phyloP scores from a whole-genome alignment of 2,113 vertebrate species.

The Centropus unirufus region DNA sequence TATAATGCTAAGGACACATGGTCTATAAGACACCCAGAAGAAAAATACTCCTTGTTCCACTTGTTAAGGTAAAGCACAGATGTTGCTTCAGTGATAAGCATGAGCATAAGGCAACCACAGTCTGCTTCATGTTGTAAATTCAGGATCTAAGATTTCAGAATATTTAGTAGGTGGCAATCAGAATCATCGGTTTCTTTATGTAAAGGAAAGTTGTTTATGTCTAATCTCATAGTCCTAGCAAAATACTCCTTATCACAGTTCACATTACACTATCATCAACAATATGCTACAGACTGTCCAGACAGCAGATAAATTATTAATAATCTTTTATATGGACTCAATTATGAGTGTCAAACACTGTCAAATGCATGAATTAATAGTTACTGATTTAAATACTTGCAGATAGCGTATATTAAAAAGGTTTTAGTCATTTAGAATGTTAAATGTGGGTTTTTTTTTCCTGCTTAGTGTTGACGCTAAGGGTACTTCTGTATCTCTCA shows the following conservation, averaged over 20 bases:
- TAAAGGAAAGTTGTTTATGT: not conserved
- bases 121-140: conserved; percentile 20
- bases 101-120: conserved; percentile 52
- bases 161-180: conserved; percentile 19
- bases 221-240: not conserved
- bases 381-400: not conserved
- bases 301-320: conserved; percentile 4
- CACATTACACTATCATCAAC: conserved; percentile 14
- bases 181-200: not conserved
- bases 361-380: conserved; percentile 3
- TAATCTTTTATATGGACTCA: not conserved
- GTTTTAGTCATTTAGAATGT: not conserved
- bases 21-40: conserved; percentile 67
- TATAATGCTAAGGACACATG: conserved; percentile 76
- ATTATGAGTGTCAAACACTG: not conserved
- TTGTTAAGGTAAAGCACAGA: conserved; percentile 77
- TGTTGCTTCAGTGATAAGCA: conserved; percentile 66
- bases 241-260: conserved; percentile 5
- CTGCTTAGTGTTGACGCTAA: not conserved
- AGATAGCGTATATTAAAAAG: not conserved
- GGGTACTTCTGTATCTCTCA: not conserved
- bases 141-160: conserved; percentile 60
- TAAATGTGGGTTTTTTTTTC: not conserved
- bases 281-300: not conserved
- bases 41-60: conserved; percentile 74